Evolutionary conservation across 2,113 vertebrate genomes (phyloP).

Genomic region (Rhagologus leucostigma): DNA sequence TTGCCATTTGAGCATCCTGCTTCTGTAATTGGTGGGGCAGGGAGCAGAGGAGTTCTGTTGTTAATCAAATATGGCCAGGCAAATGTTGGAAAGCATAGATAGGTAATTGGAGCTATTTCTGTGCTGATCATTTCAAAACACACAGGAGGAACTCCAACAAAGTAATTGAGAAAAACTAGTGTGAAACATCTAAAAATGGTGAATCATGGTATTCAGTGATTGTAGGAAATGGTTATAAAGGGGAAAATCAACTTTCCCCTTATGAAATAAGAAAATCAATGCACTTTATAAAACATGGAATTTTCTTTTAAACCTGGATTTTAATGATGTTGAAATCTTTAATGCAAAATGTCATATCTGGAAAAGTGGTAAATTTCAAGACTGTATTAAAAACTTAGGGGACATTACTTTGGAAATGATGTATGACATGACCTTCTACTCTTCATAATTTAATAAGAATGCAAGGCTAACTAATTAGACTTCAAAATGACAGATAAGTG

Average conservation of each 20-base stretch:
- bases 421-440: conserved; percentile 16
- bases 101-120: neutral
- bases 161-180: neutral
- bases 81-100: neutral
- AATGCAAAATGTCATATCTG: neutral
- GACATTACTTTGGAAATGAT: conserved; percentile 8
- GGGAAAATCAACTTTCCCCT: neutral
- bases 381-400: neutral
- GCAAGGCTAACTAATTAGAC: conserved; percentile 2
- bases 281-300: neutral
- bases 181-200: neutral
- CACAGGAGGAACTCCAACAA: neutral
- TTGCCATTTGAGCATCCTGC: neutral
- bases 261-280: neutral
- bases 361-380: conserved; percentile 10
- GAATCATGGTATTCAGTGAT: neutral
- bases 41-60: neutral
- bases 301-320: neutral
- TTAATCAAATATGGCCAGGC: neutral
- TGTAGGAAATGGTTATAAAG: neutral
- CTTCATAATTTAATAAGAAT: conserved; percentile 10
- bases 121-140: neutral
- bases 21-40: neutral
- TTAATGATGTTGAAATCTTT: neutral
- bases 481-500: conserved; percentile 28